phyloP scores from a whole-genome alignment of 2,797 vertebrate species.

The Bradypodion ventrale region DNA sequence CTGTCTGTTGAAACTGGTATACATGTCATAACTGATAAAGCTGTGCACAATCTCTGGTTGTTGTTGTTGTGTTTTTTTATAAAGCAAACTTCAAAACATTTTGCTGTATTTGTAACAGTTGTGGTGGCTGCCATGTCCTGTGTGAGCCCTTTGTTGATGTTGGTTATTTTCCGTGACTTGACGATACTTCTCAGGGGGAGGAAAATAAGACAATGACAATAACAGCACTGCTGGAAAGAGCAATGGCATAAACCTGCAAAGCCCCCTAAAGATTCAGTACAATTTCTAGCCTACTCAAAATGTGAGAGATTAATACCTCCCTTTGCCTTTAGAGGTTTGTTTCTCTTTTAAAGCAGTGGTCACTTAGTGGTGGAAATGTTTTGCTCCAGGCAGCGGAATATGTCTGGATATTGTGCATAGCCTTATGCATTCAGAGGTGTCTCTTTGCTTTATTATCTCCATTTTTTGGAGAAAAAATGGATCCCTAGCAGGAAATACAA shows the following conservation, averaged over 20 bases:
- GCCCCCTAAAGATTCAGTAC: background rate
- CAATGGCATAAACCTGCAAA: background rate
- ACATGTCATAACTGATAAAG: background rate
- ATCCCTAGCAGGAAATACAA: background rate
- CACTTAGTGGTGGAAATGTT: background rate
- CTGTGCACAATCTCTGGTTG: background rate
- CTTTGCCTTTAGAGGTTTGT: background rate
- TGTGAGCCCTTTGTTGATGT: background rate
- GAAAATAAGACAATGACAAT: background rate
- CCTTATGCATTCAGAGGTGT: background rate
- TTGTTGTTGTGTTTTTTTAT: too few relatives aligned
- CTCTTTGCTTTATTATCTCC: constrained; percentile 25
- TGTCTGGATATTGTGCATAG: background rate
- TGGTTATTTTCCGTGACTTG: background rate
- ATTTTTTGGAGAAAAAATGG: background rate
- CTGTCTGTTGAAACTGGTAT: background rate
- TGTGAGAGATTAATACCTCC: background rate
- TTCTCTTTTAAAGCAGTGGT: background rate
- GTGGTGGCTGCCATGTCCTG: background rate
- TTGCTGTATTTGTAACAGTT: background rate
- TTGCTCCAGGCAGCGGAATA: background rate
- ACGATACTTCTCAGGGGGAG: background rate
- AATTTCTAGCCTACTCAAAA: constrained; percentile 20
- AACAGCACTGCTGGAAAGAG: background rate
- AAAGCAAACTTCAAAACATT: background rate